Evolutionary conservation across 2,113 vertebrate genomes (phyloP).

Genomic region (Clupea harengus): DNA sequence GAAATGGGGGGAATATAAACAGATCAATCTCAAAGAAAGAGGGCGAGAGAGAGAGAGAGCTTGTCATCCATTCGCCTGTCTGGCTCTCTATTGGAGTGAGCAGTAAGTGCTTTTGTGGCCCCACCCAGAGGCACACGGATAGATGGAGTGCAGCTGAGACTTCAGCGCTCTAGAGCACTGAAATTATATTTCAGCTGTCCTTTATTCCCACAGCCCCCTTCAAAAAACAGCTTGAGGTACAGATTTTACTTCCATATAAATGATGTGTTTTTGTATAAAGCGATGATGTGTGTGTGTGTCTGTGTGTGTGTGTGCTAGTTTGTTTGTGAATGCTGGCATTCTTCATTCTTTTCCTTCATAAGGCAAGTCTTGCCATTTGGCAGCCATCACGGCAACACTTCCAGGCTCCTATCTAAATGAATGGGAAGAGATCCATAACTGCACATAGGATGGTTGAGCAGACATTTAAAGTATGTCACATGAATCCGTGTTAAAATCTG

Average conservation of each 20-base stretch:
- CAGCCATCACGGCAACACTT: too few species aligned
- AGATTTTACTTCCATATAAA: not conserved
- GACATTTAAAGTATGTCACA: too few species aligned
- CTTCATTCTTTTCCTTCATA: not conserved
- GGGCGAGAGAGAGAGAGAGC: not conserved
- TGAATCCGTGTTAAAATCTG: too few species aligned
- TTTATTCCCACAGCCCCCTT: not conserved
- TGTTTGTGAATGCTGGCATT: not conserved
- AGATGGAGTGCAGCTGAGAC: not conserved
- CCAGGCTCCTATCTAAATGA: too few species aligned
- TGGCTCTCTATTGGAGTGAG: not conserved
- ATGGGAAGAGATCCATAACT: too few species aligned
- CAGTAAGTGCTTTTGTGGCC: not conserved
- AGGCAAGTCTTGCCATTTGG: not conserved
- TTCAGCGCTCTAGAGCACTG: not conserved
- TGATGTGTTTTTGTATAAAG: not conserved
- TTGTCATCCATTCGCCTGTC: not conserved
- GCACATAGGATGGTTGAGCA: too few species aligned
- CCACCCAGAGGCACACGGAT: not conserved
- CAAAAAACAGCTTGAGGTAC: not conserved
- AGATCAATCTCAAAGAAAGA: not conserved
- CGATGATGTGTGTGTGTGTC: not conserved
- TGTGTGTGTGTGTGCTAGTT: not conserved
- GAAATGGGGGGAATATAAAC: not conserved
- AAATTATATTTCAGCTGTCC: not conserved